Evolutionary conservation across 2,888 invertebrate species (phyloP).

Genomic region (Cheilosia variabilis): DNA sequence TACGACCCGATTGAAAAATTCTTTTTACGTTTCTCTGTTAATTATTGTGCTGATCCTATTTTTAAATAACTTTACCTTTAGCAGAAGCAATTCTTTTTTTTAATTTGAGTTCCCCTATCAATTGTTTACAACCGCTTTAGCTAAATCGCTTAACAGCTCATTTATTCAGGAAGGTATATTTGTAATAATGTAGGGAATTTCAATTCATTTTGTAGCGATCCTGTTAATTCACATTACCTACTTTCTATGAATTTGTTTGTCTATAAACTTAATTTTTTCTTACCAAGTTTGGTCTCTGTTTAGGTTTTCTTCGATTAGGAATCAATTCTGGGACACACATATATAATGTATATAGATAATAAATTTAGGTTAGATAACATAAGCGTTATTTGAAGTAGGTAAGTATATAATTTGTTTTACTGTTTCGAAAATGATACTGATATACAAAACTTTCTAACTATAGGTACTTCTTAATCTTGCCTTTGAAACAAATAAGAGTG

Average conservation of each 20-base stretch:
- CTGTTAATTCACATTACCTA: no score
- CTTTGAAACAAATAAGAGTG: neutral
- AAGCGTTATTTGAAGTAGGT: neutral
- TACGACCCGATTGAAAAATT: neutral
- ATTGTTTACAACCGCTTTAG: neutral
- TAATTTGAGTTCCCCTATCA: neutral
- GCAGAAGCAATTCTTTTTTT: neutral
- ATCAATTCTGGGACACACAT: constrained; percentile 2
- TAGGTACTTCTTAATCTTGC: neutral
- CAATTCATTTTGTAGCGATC: no score
- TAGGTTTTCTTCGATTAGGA: neutral
- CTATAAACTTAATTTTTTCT: neutral
- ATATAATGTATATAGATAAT: neutral
- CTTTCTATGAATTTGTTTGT: neutral
- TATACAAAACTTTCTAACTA: neutral
- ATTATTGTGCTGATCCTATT: no score
- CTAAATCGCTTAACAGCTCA: no score
- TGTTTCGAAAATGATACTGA: neutral
- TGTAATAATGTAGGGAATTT: no score
- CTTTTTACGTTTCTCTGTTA: neutral
- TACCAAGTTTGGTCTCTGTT: neutral
- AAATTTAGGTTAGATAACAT: neutral
- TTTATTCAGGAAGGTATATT: no score
- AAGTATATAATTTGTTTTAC: neutral
- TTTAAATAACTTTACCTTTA: neutral